A percentile compares a stretch with the other conserved stretches of the same genome.
These are phyloP conservation scores for Rhynchotus rufescens DNA, from an alignment of 2,797 vertebrate genomes.

Conservation along the genomic window DNA sequence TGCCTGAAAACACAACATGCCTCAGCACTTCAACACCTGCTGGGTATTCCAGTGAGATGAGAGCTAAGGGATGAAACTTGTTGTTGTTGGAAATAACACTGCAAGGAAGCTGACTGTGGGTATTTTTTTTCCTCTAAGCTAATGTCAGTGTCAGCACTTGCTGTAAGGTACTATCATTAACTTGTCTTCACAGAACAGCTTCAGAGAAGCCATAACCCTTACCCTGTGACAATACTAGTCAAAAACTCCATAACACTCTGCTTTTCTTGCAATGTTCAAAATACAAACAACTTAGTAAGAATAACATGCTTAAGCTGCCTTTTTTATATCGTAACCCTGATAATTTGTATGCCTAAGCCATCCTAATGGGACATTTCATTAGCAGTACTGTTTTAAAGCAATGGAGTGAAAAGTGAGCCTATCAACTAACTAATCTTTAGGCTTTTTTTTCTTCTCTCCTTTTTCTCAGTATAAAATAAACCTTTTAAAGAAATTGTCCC, in stretches of 20 bases:
- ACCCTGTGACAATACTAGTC: neutral
- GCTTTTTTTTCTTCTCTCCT: too few species aligned
- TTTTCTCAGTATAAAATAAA: neutral
- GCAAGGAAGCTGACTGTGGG: neutral
- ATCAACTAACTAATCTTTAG: too few species aligned
- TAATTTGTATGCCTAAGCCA: neutral
- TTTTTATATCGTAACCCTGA: neutral
- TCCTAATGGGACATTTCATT: neutral
- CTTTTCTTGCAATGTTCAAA: neutral
- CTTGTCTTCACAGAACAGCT: neutral
- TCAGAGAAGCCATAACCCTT: neutral
- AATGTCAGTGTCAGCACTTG: neutral
- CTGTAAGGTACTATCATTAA: neutral
- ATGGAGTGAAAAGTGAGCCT: neutral
- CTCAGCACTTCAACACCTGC: neutral
- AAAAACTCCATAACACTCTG: neutral
- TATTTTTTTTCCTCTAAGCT: constrained; percentile 1
- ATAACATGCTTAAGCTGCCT: neutral
- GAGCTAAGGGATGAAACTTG: neutral
- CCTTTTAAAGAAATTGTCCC: neutral
- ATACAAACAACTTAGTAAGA: neutral
- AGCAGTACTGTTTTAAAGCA: neutral
- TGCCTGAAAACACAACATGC: neutral
- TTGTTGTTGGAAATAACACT: neutral
- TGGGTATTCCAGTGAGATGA: neutral